These are phyloP conservation scores for Cataglyphis altisquamis DNA, from an alignment of 2,888 invertebrate species.

Conservation along the genomic window DNA sequence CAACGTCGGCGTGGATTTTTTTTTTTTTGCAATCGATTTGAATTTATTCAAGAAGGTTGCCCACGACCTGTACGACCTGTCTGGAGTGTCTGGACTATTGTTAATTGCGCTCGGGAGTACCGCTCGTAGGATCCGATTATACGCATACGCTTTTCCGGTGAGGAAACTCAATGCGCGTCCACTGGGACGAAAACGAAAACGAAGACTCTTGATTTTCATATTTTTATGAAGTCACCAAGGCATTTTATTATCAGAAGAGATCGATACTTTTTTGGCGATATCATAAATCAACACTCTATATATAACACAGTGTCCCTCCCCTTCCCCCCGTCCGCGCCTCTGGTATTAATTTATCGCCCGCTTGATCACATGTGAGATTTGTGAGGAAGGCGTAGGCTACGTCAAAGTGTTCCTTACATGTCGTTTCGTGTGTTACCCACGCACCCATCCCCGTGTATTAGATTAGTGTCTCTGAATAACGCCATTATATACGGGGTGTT, in stretches of 20 bases:
- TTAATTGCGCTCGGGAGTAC: conserved; percentile 11
- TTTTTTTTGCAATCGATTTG: conserved; percentile 16
- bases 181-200: neutral
- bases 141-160: conserved; percentile 27
- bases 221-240: neutral
- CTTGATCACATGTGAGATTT: conserved; percentile 63
- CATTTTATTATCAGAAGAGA: neutral
- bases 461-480: conserved; percentile 74
- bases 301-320: neutral
- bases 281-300: conserved; percentile 19
- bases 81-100: conserved; percentile 4
- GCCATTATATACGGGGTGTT: neutral
- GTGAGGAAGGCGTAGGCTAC: conserved; percentile 72
- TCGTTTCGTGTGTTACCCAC: conserved; percentile 70
- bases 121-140: conserved; percentile 25
- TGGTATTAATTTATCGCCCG: conserved; percentile 34
- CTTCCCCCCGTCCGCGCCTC: neutral
- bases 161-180: neutral
- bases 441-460: conserved; percentile 67
- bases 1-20: conserved; percentile 50
- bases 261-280: neutral
- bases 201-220: neutral
- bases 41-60: conserved; percentile 45
- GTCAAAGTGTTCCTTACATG: conserved; percentile 73
- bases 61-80: conserved; percentile 22